These are phyloP conservation scores for Buceros bicornis DNA, from an alignment of 2,797 vertebrate species.

Conservation along the genomic window DNA sequence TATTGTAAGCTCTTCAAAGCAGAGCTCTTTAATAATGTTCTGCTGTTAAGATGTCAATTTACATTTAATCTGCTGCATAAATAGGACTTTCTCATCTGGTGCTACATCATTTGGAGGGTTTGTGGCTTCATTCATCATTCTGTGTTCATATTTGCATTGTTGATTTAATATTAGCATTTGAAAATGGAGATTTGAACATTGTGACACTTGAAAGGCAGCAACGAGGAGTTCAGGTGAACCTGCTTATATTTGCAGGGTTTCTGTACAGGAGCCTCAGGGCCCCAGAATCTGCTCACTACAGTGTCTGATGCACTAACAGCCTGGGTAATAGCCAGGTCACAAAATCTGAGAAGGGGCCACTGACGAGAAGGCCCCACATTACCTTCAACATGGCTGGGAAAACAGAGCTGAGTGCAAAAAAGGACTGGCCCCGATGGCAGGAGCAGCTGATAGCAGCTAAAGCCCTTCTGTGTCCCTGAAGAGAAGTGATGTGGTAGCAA, in stretches of 20 bases:
- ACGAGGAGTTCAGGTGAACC: background rate
- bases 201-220: background rate
- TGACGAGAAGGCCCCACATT: accelerated
- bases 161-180: background rate
- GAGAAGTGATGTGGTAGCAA: background rate
- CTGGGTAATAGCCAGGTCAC: background rate
- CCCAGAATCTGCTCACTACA: background rate
- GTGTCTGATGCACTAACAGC: background rate
- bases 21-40: background rate
- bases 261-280: background rate
- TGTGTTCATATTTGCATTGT: background rate
- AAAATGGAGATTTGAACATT: background rate
- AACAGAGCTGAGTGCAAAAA: background rate
- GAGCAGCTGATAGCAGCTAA: background rate
- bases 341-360: background rate
- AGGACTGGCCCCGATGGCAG: background rate
- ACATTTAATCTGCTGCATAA: background rate
- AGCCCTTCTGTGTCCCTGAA: background rate
- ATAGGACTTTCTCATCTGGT: background rate
- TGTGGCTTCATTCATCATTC: background rate
- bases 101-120: background rate
- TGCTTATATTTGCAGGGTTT: background rate
- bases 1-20: slow-evolving; percentile 42
- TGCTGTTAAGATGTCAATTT: background rate
- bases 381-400: background rate